Conservation (phyloP, 2,888 invertebrate species). For the Ophion slaviceki region DNA sequence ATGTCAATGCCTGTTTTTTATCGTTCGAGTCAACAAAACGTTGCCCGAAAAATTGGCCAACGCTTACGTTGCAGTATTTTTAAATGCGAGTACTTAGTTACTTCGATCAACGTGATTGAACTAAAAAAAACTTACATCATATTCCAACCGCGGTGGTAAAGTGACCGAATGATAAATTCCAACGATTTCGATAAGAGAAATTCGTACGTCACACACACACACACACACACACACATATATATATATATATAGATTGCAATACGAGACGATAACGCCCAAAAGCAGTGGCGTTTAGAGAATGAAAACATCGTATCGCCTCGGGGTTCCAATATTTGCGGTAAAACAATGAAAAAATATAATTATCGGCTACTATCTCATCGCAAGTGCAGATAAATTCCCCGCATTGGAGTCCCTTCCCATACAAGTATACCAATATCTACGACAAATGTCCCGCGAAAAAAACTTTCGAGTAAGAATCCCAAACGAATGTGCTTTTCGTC, state of each 20-base stretch:
- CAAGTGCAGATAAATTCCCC: not conserved
- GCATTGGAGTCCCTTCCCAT: not conserved
- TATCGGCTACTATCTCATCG: not conserved
- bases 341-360: not conserved
- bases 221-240: not conserved
- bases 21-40: not conserved
- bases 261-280: not conserved
- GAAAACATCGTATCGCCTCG: not conserved
- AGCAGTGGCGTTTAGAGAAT: not conserved
- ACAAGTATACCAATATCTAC: not conserved
- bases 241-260: not conserved
- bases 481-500: not conserved
- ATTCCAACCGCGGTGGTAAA: not conserved
- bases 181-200: slow-evolving; percentile 24
- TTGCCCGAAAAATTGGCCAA: not conserved
- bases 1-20: not conserved
- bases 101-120: not conserved
- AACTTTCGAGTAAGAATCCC: not conserved
- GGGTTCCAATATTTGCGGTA: not conserved
- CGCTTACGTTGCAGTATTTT: not conserved
- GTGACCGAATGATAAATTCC: not conserved
- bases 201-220: not conserved
- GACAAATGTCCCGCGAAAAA: not conserved
- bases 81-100: not conserved
- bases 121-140: not conserved